A percentile compares a stretch with the other conserved stretches of the same genome.
Conservation (phyloP, 2,797 vertebrate species). For the Champsocephalus gunnari region DNA sequence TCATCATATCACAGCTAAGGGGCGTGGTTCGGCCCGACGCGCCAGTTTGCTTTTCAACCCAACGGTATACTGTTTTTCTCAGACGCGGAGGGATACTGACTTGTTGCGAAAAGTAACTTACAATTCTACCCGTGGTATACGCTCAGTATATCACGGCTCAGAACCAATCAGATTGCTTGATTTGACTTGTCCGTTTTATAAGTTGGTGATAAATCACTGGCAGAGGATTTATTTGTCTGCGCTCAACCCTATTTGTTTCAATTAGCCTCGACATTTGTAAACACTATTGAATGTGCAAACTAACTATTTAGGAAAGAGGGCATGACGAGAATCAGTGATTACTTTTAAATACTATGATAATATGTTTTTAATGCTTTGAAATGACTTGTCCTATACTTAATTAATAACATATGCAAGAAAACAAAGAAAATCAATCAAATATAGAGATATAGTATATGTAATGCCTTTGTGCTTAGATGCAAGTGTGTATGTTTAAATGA, state of each 20-base stretch:
- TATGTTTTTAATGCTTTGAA: not conserved
- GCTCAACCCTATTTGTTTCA: constrained; percentile 14
- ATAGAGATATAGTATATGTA: not conserved
- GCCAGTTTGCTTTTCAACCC: too few species aligned
- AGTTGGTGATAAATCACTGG: constrained; percentile 11
- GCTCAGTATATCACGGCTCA: too few species aligned
- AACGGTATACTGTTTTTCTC: too few species aligned
- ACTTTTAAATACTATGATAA: too few species aligned
- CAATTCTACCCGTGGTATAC: too few species aligned
- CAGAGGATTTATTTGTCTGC: not conserved
- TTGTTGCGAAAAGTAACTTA: too few species aligned
- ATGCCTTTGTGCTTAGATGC: not conserved
- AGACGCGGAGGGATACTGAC: too few species aligned
- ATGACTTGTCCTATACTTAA: not conserved
- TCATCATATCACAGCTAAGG: too few species aligned
- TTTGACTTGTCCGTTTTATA: too few species aligned
- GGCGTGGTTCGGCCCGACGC: too few species aligned
- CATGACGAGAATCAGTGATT: not conserved
- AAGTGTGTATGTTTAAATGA: not conserved
- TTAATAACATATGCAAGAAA: not conserved
- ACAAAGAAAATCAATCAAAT: constrained; percentile 2
- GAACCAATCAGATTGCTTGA: too few species aligned
- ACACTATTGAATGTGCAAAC: constrained; percentile 1
- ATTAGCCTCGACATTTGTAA: constrained; percentile 21
- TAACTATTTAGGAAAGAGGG: not conserved